Percentiles rank a stretch among this genome's conserved stretches.
These are phyloP conservation scores for Apeira syringaria DNA, from an alignment of 2,888 invertebrate genomes.

Conservation along the genomic window DNA sequence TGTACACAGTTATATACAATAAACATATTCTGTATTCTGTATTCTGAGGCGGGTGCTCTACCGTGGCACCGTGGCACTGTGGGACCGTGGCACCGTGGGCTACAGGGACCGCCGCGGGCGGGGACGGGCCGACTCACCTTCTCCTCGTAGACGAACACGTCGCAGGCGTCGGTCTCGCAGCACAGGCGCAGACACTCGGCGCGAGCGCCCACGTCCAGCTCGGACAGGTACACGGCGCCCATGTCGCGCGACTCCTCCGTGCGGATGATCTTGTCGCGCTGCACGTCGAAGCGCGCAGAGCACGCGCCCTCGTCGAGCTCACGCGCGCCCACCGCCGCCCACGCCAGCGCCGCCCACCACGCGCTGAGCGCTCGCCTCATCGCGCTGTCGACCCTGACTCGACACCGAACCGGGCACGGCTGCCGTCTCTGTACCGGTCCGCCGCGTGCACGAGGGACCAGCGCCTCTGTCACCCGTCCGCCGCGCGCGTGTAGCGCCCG, in stretches of 20 bases:
- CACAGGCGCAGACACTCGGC: slow-evolving; percentile 93
- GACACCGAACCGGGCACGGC: too few species aligned
- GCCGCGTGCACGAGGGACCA: not conserved
- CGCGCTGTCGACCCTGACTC: not conserved
- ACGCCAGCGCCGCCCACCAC: slow-evolving; percentile 45
- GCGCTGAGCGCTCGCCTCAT: slow-evolving; percentile 42
- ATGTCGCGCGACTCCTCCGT: slow-evolving; percentile 94
- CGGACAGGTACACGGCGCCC: slow-evolving; percentile 95
- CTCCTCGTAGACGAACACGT: slow-evolving; percentile 96
- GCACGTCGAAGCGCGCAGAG: slow-evolving; percentile 91
- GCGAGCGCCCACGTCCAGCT: slow-evolving; percentile 91
- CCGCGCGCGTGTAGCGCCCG: not conserved
- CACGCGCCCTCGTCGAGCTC: slow-evolving; percentile 87
- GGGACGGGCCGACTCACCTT: slow-evolving; percentile 82
- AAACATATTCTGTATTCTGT: too few species aligned
- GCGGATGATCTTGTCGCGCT: slow-evolving; percentile 94
- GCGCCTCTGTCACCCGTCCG: slow-evolving; percentile 1
- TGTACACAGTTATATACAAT: too few species aligned
- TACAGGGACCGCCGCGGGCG: too few species aligned
- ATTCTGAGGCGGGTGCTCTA: too few species aligned
- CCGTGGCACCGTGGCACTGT: too few species aligned
- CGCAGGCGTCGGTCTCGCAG: slow-evolving; percentile 93
- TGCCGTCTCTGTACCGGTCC: not conserved
- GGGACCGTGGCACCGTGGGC: too few species aligned
- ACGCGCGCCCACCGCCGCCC: slow-evolving; percentile 53